Evolutionary conservation across 2,797 vertebrate genomes (phyloP).

Genomic region (Pogonophryne albipinna): DNA sequence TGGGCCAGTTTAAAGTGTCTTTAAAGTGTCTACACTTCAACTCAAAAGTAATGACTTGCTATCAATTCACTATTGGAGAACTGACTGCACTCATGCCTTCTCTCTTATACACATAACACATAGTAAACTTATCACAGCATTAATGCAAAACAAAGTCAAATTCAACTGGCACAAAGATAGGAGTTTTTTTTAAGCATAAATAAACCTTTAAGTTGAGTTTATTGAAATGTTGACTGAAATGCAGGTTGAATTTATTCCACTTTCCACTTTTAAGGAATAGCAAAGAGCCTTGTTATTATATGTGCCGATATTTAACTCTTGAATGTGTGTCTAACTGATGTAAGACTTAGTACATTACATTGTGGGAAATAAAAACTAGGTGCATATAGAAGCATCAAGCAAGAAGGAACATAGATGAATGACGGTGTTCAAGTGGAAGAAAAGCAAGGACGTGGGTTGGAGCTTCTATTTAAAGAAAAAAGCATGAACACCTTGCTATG

Average conservation of each 20-base stretch:
- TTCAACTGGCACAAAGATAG: constrained; percentile 1
- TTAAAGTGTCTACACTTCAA: constrained; percentile 17
- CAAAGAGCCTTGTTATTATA: neutral
- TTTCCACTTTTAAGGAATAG: neutral
- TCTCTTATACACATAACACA: constrained; percentile 26
- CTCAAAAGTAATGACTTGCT: constrained; percentile 28
- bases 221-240: constrained; percentile 5
- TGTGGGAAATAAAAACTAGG: constrained; percentile 13
- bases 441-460: neutral
- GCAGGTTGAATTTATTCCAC: neutral
- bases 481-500: neutral
- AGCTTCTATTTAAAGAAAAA: neutral
- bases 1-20: constrained; percentile 20
- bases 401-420: neutral
- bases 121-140: constrained; percentile 5
- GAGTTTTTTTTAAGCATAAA: constrained; percentile 7
- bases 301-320: neutral
- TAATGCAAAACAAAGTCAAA: constrained; percentile 13
- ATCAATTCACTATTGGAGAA: constrained; percentile 27
- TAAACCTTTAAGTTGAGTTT: neutral
- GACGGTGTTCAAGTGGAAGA: neutral
- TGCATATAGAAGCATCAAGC: neutral
- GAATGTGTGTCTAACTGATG: neutral
- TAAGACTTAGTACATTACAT: constrained; percentile 5
- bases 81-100: neutral